These are phyloP conservation scores for Orthonyx spaldingii DNA, from an alignment of 2,113 vertebrate species.

Conservation along the genomic window DNA sequence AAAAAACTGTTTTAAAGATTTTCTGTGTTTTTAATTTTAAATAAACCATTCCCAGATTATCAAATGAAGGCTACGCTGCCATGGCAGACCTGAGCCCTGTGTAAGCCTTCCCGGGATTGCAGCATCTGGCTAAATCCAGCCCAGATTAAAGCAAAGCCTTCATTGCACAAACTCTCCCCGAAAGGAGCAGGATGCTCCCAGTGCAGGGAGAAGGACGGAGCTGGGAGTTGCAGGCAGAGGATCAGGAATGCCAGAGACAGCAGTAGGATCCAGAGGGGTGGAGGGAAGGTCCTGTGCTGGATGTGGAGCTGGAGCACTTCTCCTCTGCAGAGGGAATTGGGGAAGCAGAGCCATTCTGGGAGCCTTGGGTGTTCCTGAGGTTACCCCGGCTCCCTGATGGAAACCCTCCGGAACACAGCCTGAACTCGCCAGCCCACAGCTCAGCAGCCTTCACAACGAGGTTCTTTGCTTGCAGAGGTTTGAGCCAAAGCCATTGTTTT, in stretches of 20 bases:
- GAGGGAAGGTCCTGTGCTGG: neutral
- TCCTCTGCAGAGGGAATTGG: neutral
- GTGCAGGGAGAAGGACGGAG: neutral
- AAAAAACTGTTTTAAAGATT: neutral
- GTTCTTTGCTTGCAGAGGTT: neutral
- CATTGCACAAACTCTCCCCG: neutral
- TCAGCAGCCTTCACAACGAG: neutral
- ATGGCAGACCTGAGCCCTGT: neutral
- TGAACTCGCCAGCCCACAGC: neutral
- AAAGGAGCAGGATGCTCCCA: neutral
- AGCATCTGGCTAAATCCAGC: slow-evolving; percentile 22
- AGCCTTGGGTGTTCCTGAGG: neutral
- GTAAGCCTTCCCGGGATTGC: neutral
- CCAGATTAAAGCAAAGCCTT: slow-evolving; percentile 32
- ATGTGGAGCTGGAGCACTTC: accelerated
- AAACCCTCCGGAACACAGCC: neutral
- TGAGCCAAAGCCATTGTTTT: neutral
- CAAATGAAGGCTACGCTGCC: neutral
- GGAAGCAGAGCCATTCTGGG: neutral
- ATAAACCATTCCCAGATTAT: neutral
- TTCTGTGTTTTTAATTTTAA: neutral
- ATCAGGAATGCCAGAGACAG: neutral
- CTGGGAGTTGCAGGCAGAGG: neutral
- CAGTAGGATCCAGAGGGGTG: neutral
- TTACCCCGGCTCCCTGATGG: neutral